Base-by-base conservation (phyloP, 2,888 invertebrate species). In the Camponotus fellah region DNA sequence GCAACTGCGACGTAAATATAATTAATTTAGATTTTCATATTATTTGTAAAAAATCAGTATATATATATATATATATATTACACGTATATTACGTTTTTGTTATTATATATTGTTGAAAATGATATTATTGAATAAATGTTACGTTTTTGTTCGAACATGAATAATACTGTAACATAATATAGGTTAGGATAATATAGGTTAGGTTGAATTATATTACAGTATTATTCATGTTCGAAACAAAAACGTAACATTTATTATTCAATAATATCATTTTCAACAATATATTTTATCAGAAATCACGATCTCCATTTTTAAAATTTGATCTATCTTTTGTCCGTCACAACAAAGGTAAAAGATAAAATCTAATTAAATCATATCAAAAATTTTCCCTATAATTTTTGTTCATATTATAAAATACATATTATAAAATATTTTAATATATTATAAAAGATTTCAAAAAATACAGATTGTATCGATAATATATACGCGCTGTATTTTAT, bases 211-310 rank as follows among this genome's bases (percentile, higher is more conserved):
- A 8, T 43, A 43, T 9, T 3, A 10, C 10, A 53, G 14, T 49
- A 37, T 62, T 49, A 64, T 65, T 53, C 17, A 37, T 76, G 17
- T 65, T 65, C 2, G 6, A 65, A 65, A 26, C 37, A 3, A 21
- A 12, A 34, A 34, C 2, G 12, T 37, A 0, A 26, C 5, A n/a
- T 14, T 34, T 71, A 71, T 71, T 58, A 21, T 8, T 58, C 34
- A 60, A 79, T 53, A 5, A 10, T 14, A 68, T 56, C 10, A 77
- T 71, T 79, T 71, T 58, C 21, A 43, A 8, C 21, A 26, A 4
- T 40, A 76, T 34, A 46, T 43, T 56, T 69, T 43, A 43, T 34
- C 21, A 56, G 21, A 58, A 43, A 21, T 58, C 14, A n/a, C 5
- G 3, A 68, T 5, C 0, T 14, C 21, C 9, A 69, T 43, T 69